Evolutionary conservation across 2,797 vertebrate genomes (phyloP), one percentile per base, ranked within the genome.

Genomic region (Myiotriccus ornatus): DNA sequence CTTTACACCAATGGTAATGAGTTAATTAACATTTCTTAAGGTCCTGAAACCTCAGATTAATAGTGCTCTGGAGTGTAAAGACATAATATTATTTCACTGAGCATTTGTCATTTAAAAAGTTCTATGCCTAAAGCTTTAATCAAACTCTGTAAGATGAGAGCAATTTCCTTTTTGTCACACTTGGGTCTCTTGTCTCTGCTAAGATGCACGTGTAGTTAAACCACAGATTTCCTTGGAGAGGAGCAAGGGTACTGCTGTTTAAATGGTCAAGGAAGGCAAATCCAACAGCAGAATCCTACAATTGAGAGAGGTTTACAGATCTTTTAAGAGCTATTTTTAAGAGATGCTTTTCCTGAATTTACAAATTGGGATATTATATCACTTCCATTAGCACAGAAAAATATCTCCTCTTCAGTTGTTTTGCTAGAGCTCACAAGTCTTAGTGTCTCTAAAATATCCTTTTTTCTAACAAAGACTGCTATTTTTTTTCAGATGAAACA

Each of bases 81-180:
- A 80, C 94, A 94, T 93, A 95, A 95, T 96, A 90, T 95, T 96
- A 95, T 95, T 95, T 94, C 94, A 95, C 0, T 76, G 83, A 89
- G 47, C 93, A 95, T 96, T 96, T 94, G 90, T 96, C 94, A 95
- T 91, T 90, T 93, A 28, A 93, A 95, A 96, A 94, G 88, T 78
- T 73, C 70, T 79, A 49, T 18, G 85, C 93, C 92, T 96, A 93
- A 93, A 96, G 94, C 94, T 95, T 95, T 95, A 95, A 93, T 96
- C 88, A 93, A 84, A 79, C 79, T 73, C 64, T 80, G 32, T 59
- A 80, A 56, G 59, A 94, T 37, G 41, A 93, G 28, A 92, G 70
- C 81, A 77, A 88, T 95, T 96, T 85, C 32, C 52, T 76, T 89
- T 91, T 91, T 59, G 74, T 88, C 67, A 84, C 86, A 43, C 65